Conservation (phyloP, 1,140 invertebrate species). For the Trissolcus basalis region DNA sequence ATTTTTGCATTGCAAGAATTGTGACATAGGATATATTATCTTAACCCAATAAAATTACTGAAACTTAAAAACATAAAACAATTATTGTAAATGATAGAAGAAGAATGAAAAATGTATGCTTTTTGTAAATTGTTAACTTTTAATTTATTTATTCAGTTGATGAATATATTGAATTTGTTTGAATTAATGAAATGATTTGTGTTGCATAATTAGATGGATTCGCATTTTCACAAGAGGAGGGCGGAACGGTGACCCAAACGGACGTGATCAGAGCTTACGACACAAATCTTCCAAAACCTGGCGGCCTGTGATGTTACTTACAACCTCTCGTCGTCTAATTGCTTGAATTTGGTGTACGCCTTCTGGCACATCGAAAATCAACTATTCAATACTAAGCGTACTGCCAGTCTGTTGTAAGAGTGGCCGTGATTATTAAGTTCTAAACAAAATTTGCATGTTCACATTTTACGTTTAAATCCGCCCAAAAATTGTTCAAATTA, state of each 20-base stretch:
- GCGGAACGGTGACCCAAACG: slow-evolving; percentile 93
- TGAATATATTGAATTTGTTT: background rate
- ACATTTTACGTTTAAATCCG: too few species aligned
- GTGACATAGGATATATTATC: too few species aligned
- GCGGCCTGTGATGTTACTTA: slow-evolving; percentile 79
- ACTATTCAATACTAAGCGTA: slow-evolving; percentile 30
- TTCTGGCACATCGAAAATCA: slow-evolving; percentile 4
- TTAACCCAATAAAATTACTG: too few species aligned
- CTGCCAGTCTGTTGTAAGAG: slow-evolving; percentile 9
- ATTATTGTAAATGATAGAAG: background rate
- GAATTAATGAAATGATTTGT: background rate
- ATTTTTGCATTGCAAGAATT: too few species aligned
- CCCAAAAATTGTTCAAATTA: too few species aligned
- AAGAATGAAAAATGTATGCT: background rate
- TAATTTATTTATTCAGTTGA: background rate
- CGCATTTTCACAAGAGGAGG: slow-evolving; percentile 99
- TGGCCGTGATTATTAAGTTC: too few species aligned
- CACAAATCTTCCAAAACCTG: slow-evolving; percentile 89
- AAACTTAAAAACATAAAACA: background rate
- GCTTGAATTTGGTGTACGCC: slow-evolving; percentile 1
- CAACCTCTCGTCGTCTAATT: slow-evolving; percentile 19
- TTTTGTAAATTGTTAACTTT: background rate
- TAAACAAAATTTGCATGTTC: too few species aligned
- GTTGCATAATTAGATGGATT: slow-evolving; percentile 90
- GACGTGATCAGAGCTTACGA: slow-evolving; percentile 95